phyloP scores from a whole-genome alignment of 2,797 vertebrate species.

The Chiloscyllium punctatum region DNA sequence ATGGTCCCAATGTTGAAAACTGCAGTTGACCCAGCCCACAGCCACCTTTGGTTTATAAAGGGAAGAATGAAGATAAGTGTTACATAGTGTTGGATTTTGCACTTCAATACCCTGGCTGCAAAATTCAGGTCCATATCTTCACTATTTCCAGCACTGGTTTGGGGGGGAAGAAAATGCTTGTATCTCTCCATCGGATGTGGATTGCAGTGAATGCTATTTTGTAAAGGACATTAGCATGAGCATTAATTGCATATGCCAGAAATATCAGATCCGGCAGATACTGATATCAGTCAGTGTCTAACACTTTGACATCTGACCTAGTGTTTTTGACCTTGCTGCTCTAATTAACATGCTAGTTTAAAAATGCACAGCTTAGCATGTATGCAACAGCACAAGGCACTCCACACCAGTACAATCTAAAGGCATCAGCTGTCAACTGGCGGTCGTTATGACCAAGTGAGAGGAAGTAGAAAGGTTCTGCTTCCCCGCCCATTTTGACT shows the following conservation, averaged over 20 bases:
- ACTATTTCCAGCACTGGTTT: neutral
- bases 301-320: neutral
- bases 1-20: neutral
- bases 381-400: neutral
- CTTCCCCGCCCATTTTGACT: too few relatives aligned
- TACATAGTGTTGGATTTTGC: neutral
- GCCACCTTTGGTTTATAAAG: neutral
- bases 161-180: neutral
- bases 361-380: neutral
- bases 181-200: neutral
- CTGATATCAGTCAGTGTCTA: neutral
- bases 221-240: neutral
- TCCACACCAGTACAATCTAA: neutral
- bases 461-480: too few relatives aligned
- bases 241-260: neutral
- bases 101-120: neutral
- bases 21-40: neutral
- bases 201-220: neutral
- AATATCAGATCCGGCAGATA: neutral
- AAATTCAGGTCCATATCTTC: neutral
- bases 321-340: neutral
- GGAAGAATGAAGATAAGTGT: neutral
- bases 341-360: neutral
- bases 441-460: too few relatives aligned
- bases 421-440: neutral